These are phyloP conservation scores for Agonum fuliginosum DNA, from an alignment of 2,888 invertebrate genomes.

Conservation along the genomic window DNA sequence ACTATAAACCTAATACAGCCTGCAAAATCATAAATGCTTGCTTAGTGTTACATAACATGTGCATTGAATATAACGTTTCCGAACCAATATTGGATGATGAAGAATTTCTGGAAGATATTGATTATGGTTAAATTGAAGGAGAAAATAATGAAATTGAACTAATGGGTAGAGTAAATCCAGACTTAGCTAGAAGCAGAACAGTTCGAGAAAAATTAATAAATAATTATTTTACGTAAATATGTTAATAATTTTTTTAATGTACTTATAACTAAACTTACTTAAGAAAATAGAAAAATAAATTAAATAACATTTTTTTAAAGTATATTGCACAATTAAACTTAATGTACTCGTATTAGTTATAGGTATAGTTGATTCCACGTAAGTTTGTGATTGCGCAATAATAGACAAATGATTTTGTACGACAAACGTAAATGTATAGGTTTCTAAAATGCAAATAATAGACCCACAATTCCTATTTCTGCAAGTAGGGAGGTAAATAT, in stretches of 20 bases:
- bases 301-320: no score
- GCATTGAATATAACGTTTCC: conserved; percentile 6
- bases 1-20: conserved; percentile 57
- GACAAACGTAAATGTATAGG: no score
- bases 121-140: not conserved
- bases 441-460: no score
- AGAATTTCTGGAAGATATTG: not conserved
- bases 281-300: no score
- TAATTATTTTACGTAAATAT: not conserved
- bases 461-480: no score
- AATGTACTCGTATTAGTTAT: no score
- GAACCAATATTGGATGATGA: not conserved
- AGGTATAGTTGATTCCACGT: no score
- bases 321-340: no score
- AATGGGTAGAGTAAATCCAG: not conserved
- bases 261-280: no score
- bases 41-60: conserved; percentile 59
- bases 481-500: no score
- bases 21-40: conserved; percentile 60
- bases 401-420: no score
- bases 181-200: not conserved
- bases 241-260: not conserved
- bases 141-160: not conserved
- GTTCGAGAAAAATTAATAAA: conserved; percentile 1
- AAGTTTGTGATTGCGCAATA: no score